Evolutionary conservation across 2,797 vertebrate species (phyloP), one percentile per base, ranked within the genome.

Genomic region (Ciconia nigra): DNA sequence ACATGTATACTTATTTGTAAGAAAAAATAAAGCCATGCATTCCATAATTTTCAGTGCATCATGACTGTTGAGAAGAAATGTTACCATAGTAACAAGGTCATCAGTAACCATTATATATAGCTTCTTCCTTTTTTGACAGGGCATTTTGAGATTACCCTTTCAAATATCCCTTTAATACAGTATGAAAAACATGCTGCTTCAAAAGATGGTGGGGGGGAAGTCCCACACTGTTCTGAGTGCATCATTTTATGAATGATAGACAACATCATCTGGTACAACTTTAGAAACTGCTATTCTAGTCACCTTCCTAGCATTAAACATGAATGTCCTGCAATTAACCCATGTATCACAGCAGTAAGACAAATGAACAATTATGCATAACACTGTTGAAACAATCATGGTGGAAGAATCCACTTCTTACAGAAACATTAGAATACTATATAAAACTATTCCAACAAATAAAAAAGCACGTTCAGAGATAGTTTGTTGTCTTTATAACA

Each of bases 41-140:
- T 95, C 91, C 83, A 41, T 94, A 93, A 92, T 96, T 91, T 97
- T 96, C 82, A 95, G 94, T 94, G 91, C 65, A 93, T 63, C 87
- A 73, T 76, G 82, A 90, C 79, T 91, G 28, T 51, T 73, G 8
- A 93, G 66, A 96, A 92, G 79, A 97, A 95, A 71, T 42, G 96
- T 97, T 98, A 93, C 98, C 97, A 97, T 96, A 97, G 97, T 82
- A 98, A 98, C 97, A 95, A 97, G 95, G 93, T 96, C 96, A 98
- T 67, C 62, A 71, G 90, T 90, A 96, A 83, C 85, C 37, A 89
- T 89, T 92, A 94, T 59, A 95, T 91, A 95, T 54, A 95, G 92
- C 73, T 55, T 95, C 71, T 65, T 96, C 59, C 76, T 93, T 97
- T 84, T 91, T 85, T 93, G 87, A 95, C 74, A 84, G 35, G 35